Percentiles rank a stretch among this genome's conserved stretches.
These are phyloP conservation scores for Cephalotes varians DNA, from an alignment of 2,888 invertebrate species.

Conservation along the genomic window DNA sequence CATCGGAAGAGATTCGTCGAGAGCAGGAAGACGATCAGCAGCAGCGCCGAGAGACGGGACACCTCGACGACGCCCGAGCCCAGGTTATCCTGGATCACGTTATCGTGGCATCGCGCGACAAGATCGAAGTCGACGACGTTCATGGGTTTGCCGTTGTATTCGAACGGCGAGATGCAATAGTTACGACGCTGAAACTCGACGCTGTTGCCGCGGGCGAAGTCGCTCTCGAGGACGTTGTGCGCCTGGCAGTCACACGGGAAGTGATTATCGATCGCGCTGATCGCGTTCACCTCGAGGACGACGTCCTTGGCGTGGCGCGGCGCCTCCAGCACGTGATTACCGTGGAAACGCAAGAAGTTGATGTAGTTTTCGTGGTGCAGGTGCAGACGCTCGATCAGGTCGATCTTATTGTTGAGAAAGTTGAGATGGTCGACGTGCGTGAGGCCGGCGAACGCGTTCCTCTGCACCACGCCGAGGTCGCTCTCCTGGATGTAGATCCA, in stretches of 20 bases:
- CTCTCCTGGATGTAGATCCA: conserved; percentile 93
- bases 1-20: conserved; percentile 61
- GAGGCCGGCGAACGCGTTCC: conserved; percentile 92
- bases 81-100: conserved; percentile 89
- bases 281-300: conserved; percentile 90
- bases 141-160: conserved; percentile 93
- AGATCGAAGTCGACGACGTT: conserved; percentile 89
- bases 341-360: conserved; percentile 91
- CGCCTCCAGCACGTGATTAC: conserved; percentile 93
- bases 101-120: conserved; percentile 90
- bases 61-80: conserved; percentile 82
- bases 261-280: conserved; percentile 92
- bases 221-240: conserved; percentile 91
- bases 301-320: conserved; percentile 89
- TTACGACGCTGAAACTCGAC: conserved; percentile 88
- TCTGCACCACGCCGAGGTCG: conserved; percentile 91
- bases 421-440: conserved; percentile 91
- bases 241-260: conserved; percentile 95
- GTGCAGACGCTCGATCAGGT: conserved; percentile 91
- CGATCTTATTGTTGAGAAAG: conserved; percentile 94
- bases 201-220: conserved; percentile 90
- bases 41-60: conserved; percentile 54
- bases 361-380: conserved; percentile 90
- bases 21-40: conserved; percentile 58
- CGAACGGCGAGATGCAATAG: conserved; percentile 94